Conservation (phyloP, 2,888 invertebrate species). For the Sphinx pinastri region DNA sequence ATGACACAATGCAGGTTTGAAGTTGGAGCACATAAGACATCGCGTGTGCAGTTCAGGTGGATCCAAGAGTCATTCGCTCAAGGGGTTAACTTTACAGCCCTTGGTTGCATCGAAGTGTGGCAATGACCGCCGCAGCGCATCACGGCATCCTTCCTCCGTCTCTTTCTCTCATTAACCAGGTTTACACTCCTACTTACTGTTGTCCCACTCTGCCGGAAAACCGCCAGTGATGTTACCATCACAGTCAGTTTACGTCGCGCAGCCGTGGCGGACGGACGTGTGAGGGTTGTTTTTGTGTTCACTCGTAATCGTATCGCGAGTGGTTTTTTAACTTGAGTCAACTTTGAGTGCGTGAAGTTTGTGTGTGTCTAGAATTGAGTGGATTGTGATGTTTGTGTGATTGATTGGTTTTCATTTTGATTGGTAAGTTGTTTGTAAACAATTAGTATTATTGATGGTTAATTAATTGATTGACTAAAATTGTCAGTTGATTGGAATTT, state of each 20-base stretch:
- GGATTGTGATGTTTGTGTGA: slow-evolving; percentile 12
- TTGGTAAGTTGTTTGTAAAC: slow-evolving; percentile 18
- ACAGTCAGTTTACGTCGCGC: slow-evolving; percentile 72
- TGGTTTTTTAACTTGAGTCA: slow-evolving; percentile 18
- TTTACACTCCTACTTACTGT: slow-evolving; percentile 46
- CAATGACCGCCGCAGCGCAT: slow-evolving; percentile 81
- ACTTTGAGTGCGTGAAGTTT: slow-evolving; percentile 17
- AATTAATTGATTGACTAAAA: background rate
- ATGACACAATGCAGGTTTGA: background rate
- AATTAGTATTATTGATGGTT: background rate
- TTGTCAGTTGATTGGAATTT: background rate
- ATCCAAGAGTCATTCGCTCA: slow-evolving; percentile 18
- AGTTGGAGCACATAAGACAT: background rate
- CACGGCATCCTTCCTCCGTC: slow-evolving; percentile 66
- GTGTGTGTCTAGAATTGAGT: slow-evolving; percentile 12
- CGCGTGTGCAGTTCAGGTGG: slow-evolving; percentile 10
- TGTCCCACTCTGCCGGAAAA: slow-evolving; percentile 66
- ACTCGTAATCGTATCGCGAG: slow-evolving; percentile 33
- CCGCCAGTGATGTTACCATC: slow-evolving; percentile 68
- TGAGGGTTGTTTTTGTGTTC: slow-evolving; percentile 46
- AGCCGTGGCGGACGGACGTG: slow-evolving; percentile 56
- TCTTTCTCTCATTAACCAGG: slow-evolving; percentile 47
- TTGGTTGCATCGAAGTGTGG: slow-evolving; percentile 45
- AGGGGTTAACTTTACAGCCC: slow-evolving; percentile 23
- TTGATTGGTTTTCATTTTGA: background rate